Conservation (phyloP, 2,888 invertebrate genomes). For the Vesta saturnalis region DNA sequence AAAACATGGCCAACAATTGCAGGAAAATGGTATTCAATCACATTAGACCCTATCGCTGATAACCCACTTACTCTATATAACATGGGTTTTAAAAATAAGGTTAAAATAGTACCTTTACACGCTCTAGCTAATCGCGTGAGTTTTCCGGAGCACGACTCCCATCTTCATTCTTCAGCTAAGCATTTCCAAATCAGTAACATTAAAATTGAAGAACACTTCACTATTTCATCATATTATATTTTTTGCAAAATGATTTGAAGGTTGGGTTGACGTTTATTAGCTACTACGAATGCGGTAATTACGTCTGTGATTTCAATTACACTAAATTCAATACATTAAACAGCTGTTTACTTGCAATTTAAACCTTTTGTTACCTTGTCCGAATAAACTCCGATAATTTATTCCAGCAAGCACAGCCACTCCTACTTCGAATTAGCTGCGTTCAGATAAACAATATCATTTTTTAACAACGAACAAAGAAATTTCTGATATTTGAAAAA, state of each 20-base stretch:
- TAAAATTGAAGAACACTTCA: too few species aligned
- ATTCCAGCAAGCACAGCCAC: neutral
- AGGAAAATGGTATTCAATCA: neutral
- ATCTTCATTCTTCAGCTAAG: too few species aligned
- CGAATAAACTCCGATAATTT: neutral
- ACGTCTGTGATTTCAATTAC: neutral
- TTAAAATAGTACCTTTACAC: too few species aligned
- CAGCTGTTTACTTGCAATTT: neutral
- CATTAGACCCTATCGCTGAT: neutral
- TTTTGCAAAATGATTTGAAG: too few species aligned
- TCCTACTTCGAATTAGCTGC: neutral
- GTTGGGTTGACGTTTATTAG: too few species aligned
- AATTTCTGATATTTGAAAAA: neutral
- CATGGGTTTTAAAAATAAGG: too few species aligned
- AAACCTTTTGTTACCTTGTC: conserved; percentile 4
- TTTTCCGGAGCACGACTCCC: too few species aligned
- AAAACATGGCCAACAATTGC: neutral
- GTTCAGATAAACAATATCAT: neutral
- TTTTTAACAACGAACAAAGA: neutral
- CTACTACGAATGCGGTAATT: too few species aligned
- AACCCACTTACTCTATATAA: too few species aligned
- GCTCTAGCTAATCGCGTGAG: too few species aligned
- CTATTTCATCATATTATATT: too few species aligned
- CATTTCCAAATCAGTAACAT: too few species aligned
- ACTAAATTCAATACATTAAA: neutral